These are phyloP conservation scores for Mesitornis unicolor DNA, from an alignment of 2,113 vertebrate species.

Conservation along the genomic window DNA sequence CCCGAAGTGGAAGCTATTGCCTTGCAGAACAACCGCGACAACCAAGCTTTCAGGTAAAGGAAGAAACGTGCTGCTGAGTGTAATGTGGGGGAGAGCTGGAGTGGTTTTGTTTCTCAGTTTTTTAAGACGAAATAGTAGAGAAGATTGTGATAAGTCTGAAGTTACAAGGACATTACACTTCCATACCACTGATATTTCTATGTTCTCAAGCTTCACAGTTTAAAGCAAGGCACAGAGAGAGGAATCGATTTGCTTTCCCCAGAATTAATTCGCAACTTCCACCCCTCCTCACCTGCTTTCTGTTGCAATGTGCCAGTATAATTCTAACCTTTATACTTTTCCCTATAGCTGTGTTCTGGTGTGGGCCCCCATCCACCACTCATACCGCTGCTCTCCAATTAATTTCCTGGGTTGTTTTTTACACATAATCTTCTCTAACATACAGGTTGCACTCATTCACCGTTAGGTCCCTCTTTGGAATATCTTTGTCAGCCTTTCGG, in stretches of 20 bases:
- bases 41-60: slow-evolving; percentile 87
- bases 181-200: fast-evolving
- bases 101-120: no score
- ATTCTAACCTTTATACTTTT: not conserved
- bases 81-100: fast-evolving
- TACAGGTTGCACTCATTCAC: not conserved
- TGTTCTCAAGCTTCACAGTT: not conserved
- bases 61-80: not conserved
- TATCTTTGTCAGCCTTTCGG: not conserved
- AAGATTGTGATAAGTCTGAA: not conserved
- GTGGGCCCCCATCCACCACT: not conserved
- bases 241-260: not conserved
- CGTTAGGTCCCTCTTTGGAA: not conserved
- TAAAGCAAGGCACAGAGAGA: not conserved
- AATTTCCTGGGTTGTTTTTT: not conserved
- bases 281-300: not conserved
- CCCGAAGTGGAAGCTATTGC: slow-evolving; percentile 91
- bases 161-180: no score
- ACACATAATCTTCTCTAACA: fast-evolving
- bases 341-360: not conserved
- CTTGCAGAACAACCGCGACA: slow-evolving; percentile 87
- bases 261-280: not conserved
- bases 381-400: not conserved
- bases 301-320: not conserved
- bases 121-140: not conserved